Evolutionary conservation across 37 sponge, comb jelly and placozoan genomes (phyloP).

Genomic region (Halichondria panicea): DNA sequence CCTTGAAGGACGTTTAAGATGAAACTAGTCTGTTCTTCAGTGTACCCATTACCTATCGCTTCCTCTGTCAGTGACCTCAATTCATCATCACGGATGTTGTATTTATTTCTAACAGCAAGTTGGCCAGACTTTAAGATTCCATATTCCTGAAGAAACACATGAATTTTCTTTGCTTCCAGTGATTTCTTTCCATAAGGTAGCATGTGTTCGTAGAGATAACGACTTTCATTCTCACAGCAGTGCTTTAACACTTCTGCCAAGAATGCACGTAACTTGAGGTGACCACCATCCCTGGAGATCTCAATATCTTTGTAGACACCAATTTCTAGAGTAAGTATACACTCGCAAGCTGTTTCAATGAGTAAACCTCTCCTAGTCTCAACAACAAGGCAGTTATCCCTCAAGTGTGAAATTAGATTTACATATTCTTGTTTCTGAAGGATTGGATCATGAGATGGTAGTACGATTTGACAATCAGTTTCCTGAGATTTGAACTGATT

Average conservation of each 20-base stretch:
- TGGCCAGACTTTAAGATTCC: slow-evolving; percentile 5
- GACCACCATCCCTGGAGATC: neutral
- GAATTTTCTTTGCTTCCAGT: neutral
- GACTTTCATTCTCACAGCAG: neutral
- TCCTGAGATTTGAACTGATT: too few species aligned
- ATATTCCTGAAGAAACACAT: neutral
- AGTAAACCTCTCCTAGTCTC: neutral
- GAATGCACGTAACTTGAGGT: neutral
- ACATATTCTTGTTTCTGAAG: neutral
- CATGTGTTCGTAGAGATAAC: slow-evolving; percentile 7
- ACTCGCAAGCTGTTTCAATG: neutral
- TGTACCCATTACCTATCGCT: neutral
- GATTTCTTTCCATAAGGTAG: neutral
- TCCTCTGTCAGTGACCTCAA: neutral
- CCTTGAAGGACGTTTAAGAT: neutral
- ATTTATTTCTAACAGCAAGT: neutral
- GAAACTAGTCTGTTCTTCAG: neutral
- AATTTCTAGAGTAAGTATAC: neutral
- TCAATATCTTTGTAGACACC: neutral
- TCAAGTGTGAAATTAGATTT: neutral
- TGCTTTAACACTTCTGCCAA: neutral
- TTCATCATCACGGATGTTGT: neutral
- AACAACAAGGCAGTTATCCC: neutral
- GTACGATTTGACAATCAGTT: too few species aligned
- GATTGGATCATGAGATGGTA: too few species aligned